Evolutionary conservation across 2,888 invertebrate genomes (phyloP), one percentile per base, ranked within the genome.

Genomic region (Pasiphila rectangulata): DNA sequence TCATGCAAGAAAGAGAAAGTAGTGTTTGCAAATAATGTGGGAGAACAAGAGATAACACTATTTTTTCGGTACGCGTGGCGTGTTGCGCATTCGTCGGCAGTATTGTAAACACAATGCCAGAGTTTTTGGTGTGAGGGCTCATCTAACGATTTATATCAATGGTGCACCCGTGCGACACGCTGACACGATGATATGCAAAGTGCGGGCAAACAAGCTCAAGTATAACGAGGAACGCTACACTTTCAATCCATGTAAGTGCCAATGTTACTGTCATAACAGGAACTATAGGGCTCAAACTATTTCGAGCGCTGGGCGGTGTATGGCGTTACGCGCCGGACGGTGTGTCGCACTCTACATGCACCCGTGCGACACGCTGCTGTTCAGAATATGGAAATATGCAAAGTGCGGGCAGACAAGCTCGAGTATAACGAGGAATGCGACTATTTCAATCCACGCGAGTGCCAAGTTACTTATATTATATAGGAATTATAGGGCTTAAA

Each of bases 161-260:
- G n/a, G 69, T 73, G 0, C 61, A 69, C 7, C 64, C 66, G 0
- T 77, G 76, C 47, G 41, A 55, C 1, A 45, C 51, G 0, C 46
- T 77, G 27, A n/a, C n/a, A 75, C 76, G 0, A 75, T 69, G 34
- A 63, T 72, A 9, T 77, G 76, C 56, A 75, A 72, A 53, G 63
- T 65, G 9, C 55, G 54, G 9, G 64, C 66, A 3, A 43, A 58
- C 1, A 43, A 45, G 2, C 50, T 72, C 2, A 24, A 50, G 0
- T 70, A 62, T 51, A 55, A 61, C 12, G 36, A 60, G 3, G 67
- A 75, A n/a, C 76, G 77, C 37, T 56, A 70, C 30, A 64, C 69
- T 3, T 75, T 59, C 54, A 65, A 75, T 29, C 50, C 62, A 25
- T 59, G 76, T 74, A 59, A 54, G 69, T 51, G 10, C 10, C 5